Evolutionary conservation across 2,113 vertebrate genomes (phyloP).

Genomic region (Pygoscelis adeliae): DNA sequence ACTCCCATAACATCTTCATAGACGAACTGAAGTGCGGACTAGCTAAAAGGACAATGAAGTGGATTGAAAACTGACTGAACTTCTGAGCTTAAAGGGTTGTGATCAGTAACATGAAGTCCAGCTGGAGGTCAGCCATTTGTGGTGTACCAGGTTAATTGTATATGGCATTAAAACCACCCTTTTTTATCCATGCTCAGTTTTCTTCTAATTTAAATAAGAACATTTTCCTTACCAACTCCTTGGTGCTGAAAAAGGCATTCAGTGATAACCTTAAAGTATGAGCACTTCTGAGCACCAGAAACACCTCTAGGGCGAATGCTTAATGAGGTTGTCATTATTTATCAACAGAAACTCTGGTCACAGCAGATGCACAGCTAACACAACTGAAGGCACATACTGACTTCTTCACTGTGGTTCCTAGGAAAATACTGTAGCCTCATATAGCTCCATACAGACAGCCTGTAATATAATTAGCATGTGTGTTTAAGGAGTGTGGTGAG

Average conservation of each 20-base stretch:
- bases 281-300: background rate
- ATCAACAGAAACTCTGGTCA: background rate
- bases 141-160: background rate
- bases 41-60: background rate
- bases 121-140: background rate
- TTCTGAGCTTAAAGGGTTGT: background rate
- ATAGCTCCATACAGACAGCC: background rate
- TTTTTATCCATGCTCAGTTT: background rate
- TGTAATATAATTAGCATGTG: background rate
- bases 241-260: background rate
- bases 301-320: background rate
- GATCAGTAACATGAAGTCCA: background rate
- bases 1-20: background rate
- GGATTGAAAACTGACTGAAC: background rate
- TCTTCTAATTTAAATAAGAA: background rate
- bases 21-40: background rate
- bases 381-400: background rate
- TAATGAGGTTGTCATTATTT: background rate
- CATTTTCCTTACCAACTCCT: background rate
- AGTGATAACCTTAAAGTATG: background rate
- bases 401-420: background rate
- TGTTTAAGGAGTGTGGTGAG: background rate
- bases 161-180: background rate
- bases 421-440: background rate
- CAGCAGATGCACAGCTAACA: background rate